Base-by-base conservation (phyloP, 2,797 vertebrate species). In the Spea hammondii region DNA sequence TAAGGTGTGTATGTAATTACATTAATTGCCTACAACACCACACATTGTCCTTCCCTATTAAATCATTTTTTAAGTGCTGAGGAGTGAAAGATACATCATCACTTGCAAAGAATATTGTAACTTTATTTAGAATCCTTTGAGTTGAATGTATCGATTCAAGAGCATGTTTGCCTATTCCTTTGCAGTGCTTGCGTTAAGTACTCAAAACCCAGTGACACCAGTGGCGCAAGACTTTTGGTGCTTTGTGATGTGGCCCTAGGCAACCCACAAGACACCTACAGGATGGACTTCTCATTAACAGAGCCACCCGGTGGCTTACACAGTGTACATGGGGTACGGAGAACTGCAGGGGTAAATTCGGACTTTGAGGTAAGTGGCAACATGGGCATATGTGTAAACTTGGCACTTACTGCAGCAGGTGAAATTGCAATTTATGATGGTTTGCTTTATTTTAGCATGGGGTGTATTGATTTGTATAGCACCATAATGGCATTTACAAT, bases 171-270 rank as follows among this genome's bases (percentile, higher is more conserved):
- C 5, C 8, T 70, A 8, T 85, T 77, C 74, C 3, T 32, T 4
- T 70, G 3, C 77, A 96, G 95, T 51, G 88, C 91, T 51, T 90
- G 90, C 69, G 8, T 93, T 74, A 95, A 94, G 76, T 97, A 96
- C 85, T 91, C 94, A 54, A 86, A 79, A 49, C 87, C 91, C 51
- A 88, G 91, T 57, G 67, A 45, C 78, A 90, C 83, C 0, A 91
- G 94, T 4, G 94, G 94, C 74, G 88, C 88, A 4, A 89, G 91
- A 44, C 82, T 96, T 69, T 59, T 96, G 84, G 78, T 94, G 71
- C 79, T 96, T 75, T 95, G 95, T 83, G 93, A 95, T 0, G 94
- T 96, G 71, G 94, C 94, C 0, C 84, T 96, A 54, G 96, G 95
- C 8, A 82, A 54, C 4, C 93, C 91, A 83, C 79, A 74, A 82